These are phyloP conservation scores for Tragelaphus strepsiceros DNA, from an alignment of 2,113 vertebrate genomes.

Conservation along the genomic window DNA sequence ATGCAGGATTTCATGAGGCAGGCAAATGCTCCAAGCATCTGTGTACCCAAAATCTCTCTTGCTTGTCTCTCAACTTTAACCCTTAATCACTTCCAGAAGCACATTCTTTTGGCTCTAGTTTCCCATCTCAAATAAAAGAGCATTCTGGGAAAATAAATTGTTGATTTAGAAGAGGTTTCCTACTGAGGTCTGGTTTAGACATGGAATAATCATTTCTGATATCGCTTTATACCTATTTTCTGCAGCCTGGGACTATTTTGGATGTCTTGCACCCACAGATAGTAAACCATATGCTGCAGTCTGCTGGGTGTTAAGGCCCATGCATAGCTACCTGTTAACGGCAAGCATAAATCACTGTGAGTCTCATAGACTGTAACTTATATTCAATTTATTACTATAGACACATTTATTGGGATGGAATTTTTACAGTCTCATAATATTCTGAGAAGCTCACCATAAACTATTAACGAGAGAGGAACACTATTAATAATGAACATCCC, in stretches of 20 bases:
- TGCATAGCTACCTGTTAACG: constrained; percentile 43
- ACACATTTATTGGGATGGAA: constrained; percentile 79
- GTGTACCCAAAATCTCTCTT: not conserved
- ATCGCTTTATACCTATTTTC: not conserved
- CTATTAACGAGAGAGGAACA: constrained; percentile 75
- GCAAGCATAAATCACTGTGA: constrained; percentile 74
- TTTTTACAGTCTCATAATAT: constrained; percentile 80
- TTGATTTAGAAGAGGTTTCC: not conserved
- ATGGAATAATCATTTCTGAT: constrained; percentile 11
- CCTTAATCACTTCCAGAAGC: not conserved
- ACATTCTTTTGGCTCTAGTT: not conserved
- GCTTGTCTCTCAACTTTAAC: not conserved
- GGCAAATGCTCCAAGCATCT: not conserved
- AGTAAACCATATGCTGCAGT: not conserved
- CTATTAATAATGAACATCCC: constrained; percentile 71
- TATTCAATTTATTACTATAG: constrained; percentile 75
- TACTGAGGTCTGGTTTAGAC: not conserved
- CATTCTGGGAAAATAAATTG: not conserved
- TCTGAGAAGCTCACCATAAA: constrained; percentile 73
- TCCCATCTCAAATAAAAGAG: not conserved
- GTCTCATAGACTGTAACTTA: constrained; percentile 72
- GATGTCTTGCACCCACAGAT: not conserved
- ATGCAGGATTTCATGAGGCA: not conserved
- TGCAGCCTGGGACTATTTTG: not conserved
- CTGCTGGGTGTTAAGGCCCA: not conserved